A percentile compares a stretch with the other conserved stretches of the same genome.
These are phyloP conservation scores for Dicrurus megarhynchus DNA, from an alignment of 2,113 vertebrate species.

Conservation along the genomic window DNA sequence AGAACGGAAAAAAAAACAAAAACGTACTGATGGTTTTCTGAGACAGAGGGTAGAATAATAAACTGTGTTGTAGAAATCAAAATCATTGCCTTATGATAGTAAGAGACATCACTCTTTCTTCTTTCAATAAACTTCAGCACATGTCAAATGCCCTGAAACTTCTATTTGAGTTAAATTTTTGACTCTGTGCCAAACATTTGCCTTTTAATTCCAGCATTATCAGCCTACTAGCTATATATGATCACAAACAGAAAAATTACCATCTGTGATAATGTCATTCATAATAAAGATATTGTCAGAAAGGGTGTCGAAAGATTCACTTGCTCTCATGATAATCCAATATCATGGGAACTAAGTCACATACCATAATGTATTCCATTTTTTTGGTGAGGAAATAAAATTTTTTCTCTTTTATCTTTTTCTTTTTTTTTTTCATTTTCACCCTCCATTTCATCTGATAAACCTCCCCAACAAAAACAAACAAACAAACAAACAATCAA, in stretches of 20 bases:
- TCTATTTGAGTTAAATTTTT: neutral
- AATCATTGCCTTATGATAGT: neutral
- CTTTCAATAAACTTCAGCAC: neutral
- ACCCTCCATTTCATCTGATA: neutral
- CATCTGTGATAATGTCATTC: conserved; percentile 14
- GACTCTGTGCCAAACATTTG: neutral
- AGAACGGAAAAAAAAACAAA: neutral
- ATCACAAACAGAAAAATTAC: conserved; percentile 52
- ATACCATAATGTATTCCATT: neutral
- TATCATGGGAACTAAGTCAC: neutral
- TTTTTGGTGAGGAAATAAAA: neutral
- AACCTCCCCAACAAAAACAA: fast-evolving
- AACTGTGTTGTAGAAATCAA: neutral
- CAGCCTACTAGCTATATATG: neutral
- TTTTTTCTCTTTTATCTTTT: fast-evolving
- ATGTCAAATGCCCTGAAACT: neutral
- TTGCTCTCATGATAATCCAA: neutral
- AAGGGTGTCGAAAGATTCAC: neutral
- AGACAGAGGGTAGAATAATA: neutral
- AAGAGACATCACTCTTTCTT: neutral
- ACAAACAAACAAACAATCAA: neutral
- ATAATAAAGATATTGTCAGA: neutral
- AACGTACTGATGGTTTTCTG: neutral
- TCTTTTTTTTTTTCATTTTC: neutral
- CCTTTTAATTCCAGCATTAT: conserved; percentile 8